Evolutionary conservation across 2,888 invertebrate species (phyloP).

Genomic region (Autographa pulchrina): DNA sequence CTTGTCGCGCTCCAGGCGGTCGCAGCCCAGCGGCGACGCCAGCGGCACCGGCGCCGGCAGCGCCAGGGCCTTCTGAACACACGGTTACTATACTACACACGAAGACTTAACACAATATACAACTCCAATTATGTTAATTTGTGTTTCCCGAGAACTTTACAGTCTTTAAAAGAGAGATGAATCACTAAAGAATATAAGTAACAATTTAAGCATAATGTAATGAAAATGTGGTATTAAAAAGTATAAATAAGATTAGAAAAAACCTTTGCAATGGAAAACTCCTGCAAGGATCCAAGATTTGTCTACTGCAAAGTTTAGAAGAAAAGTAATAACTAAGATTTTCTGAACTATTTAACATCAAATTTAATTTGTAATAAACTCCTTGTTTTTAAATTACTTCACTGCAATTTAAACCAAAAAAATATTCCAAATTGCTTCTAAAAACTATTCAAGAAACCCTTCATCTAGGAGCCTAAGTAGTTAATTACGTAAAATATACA

Average conservation of each 20-base stretch:
- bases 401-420: neutral
- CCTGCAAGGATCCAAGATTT: no score
- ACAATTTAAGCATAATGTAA: no score
- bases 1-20: constrained; percentile 44
- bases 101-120: neutral
- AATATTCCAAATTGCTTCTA: constrained; percentile 2
- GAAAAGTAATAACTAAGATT: no score
- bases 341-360: neutral
- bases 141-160: no score
- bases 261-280: no score
- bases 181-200: no score
- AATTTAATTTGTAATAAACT: neutral
- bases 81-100: constrained; percentile 40
- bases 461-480: neutral
- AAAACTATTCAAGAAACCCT: constrained; percentile 32
- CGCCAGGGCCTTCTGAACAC: constrained; percentile 81
- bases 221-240: no score
- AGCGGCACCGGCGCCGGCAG: constrained; percentile 62
- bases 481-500: neutral
- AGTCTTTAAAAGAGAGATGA: no score
- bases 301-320: no score
- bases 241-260: no score
- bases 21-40: constrained; percentile 33
- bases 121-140: no score
- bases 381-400: neutral